Evolutionary conservation across 2,888 invertebrate species (phyloP), one percentile per base, ranked within the genome.

Genomic region (Callyntrura sp.): DNA sequence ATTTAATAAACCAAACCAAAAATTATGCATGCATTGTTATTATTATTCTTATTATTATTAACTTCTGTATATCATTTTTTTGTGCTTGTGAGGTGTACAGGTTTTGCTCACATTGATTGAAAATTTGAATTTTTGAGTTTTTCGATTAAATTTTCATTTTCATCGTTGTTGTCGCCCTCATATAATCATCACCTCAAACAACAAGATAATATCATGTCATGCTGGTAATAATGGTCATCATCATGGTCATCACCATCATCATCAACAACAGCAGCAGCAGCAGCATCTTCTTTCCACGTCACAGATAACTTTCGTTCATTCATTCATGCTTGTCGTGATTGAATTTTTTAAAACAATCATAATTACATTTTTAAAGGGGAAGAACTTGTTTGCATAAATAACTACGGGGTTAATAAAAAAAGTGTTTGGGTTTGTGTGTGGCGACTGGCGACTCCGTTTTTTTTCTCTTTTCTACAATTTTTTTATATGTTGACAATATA

Each of bases 331-430:
- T 65, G 51, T 76, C 76, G 73, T 85, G 57, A 85, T 85, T 73
- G 62, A 70, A 43, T 14, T 78, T 78, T 48, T 78, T 51, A 48
- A 68, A 17, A 51, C 28, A 51, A 55, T 60, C 57, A 85, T 85
- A 85, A 85, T 85, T 85, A 73, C 57, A 76, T 73, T 76, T 76
- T 76, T 85, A 48, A 60, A 76, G 65, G 43, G 48, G 60, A 78
- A 78, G 79, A 86, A 86, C 86, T 78, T 79, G 86, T 86, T 86
- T 86, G 79, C 76, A 78, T 78, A 78, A 78, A 78, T 78, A 78
- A 78, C 51, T 51, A 78, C 51, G 25, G 76, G 76, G 55, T 55
- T 55, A 78, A 55, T 55, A 55, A n/a, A n/a, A n/a, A n/a, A 4
- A 45, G 17, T 55, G n/a, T 70, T 43, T 20, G 11, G 43, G 70